Evolutionary conservation across 2,113 vertebrate genomes (phyloP).

Genomic region (Pseudopodoces humilis): DNA sequence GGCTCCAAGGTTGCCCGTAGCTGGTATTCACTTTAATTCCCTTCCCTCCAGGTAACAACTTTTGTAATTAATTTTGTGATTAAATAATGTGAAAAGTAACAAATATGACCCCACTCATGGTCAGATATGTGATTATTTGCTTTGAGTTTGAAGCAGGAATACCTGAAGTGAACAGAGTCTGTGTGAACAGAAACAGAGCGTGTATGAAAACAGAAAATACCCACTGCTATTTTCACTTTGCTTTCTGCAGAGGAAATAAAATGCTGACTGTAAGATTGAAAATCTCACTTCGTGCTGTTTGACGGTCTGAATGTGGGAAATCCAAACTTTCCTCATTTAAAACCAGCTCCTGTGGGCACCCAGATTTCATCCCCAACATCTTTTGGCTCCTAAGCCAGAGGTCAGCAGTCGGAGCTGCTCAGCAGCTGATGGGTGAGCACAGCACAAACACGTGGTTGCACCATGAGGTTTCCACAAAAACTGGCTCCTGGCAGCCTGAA

Average conservation of each 20-base stretch:
- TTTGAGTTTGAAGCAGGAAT: background rate
- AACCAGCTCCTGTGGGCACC: background rate
- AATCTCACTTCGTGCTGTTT: background rate
- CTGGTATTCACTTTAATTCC: background rate
- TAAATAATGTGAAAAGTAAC: background rate
- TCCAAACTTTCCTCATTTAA: background rate
- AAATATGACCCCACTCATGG: accelerated
- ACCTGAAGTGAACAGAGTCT: background rate
- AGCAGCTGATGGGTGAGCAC: background rate
- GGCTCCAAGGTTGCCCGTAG: background rate
- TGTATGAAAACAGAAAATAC: background rate
- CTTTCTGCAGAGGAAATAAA: background rate
- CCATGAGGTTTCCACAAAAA: background rate
- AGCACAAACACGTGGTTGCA: accelerated
- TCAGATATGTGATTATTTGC: background rate
- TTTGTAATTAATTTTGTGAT: background rate
- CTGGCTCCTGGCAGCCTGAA: background rate
- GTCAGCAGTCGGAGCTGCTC: background rate
- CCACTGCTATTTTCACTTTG: background rate
- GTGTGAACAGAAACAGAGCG: background rate
- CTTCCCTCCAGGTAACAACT: background rate
- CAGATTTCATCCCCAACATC: background rate
- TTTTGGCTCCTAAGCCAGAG: background rate
- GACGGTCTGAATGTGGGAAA: background rate
- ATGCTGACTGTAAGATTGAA: background rate